These are phyloP conservation scores for Tinamus guttatus DNA, from an alignment of 2,113 vertebrate genomes.

Conservation along the genomic window DNA sequence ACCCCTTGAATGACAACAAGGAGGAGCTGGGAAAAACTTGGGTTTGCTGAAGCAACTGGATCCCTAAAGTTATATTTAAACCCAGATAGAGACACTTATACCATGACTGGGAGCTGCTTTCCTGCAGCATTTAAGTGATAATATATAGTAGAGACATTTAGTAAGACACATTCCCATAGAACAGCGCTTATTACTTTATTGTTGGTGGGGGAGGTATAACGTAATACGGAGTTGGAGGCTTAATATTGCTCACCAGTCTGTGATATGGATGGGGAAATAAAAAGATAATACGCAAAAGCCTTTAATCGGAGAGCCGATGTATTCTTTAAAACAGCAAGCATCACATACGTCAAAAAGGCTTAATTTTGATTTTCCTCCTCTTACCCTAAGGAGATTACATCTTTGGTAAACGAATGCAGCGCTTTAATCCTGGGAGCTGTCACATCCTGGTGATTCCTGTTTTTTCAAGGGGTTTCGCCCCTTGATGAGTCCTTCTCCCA, in stretches of 20 bases:
- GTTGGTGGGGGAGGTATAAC: neutral
- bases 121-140: neutral
- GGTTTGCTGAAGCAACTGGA: neutral
- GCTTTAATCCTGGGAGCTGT: slow-evolving; percentile 52
- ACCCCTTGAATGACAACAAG: neutral
- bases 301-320: neutral
- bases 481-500: too few relatives aligned
- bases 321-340: slow-evolving; percentile 22
- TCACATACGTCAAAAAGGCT: neutral
- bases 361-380: slow-evolving; percentile 19
- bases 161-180: neutral
- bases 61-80: neutral
- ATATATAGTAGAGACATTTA: neutral
- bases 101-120: neutral
- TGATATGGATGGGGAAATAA: neutral
- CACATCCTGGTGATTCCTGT: neutral
- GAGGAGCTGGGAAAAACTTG: neutral
- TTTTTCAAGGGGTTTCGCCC: neutral
- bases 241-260: neutral
- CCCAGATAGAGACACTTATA: neutral
- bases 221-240: neutral
- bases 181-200: neutral
- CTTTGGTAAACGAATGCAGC: slow-evolving; percentile 31
- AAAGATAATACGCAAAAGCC: neutral
- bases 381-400: slow-evolving; percentile 29